Evolutionary conservation across 2,797 vertebrate genomes (phyloP).

Genomic region (Streptopelia turtur): DNA sequence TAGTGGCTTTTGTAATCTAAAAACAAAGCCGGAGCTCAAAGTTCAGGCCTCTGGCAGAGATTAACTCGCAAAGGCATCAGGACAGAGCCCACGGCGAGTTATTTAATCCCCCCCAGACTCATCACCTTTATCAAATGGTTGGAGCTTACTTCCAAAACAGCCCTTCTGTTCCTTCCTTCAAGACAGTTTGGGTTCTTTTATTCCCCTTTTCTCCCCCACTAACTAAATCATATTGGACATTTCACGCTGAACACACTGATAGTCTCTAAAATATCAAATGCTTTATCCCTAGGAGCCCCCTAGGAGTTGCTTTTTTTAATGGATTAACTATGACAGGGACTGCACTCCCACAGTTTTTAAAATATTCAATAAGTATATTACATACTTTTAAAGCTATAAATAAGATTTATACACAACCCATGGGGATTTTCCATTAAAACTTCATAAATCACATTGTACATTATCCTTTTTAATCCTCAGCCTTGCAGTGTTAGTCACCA

Average conservation of each 20-base stretch:
- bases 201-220: neutral
- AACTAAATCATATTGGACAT: slow-evolving; percentile 40
- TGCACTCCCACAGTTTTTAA: slow-evolving; percentile 72
- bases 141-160: fast-evolving
- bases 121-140: neutral
- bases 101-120: neutral
- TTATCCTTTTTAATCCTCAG: slow-evolving; percentile 76
- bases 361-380: slow-evolving; percentile 78
- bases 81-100: neutral
- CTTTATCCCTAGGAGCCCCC: slow-evolving; percentile 47
- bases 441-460: slow-evolving; percentile 77
- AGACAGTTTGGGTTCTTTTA: neutral
- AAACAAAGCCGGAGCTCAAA: neutral
- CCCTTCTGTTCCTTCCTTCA: neutral
- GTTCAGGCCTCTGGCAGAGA: neutral
- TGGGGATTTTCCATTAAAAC: slow-evolving; percentile 81
- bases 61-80: neutral
- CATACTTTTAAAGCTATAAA: slow-evolving; percentile 77
- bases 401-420: slow-evolving; percentile 80
- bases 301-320: slow-evolving; percentile 65
- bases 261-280: slow-evolving; percentile 36
- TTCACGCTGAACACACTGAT: neutral
- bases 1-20: neutral
- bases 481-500: slow-evolving; percentile 58
- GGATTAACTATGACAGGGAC: slow-evolving; percentile 76